Evolutionary conservation across 2,888 invertebrate species (phyloP).

Genomic region (Cabera pusaria): DNA sequence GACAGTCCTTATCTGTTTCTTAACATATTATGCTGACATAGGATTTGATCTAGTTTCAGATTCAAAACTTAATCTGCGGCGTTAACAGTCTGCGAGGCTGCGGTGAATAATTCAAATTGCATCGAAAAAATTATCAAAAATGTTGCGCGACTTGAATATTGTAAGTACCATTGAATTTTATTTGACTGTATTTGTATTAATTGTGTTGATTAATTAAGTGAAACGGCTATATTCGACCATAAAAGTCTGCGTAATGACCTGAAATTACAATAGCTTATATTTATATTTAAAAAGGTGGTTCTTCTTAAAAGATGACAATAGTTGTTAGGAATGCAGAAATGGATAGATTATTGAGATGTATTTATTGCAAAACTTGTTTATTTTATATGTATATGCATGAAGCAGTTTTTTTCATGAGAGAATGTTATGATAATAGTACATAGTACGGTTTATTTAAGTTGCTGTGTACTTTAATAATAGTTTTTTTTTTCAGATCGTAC

Average conservation of each 20-base stretch:
- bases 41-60: constrained; percentile 68
- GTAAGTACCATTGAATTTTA: constrained; percentile 49
- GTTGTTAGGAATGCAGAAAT: constrained; percentile 25
- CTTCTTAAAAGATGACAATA: constrained; percentile 24
- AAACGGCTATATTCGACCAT: constrained; percentile 3
- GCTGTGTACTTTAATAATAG: no score
- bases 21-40: constrained; percentile 30
- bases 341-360: constrained; percentile 10
- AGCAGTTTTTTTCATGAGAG: no score
- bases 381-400: no score
- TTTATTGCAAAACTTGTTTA: constrained; percentile 13
- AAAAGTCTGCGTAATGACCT: constrained; percentile 10
- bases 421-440: no score
- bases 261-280: constrained; percentile 16
- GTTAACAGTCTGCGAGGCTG: constrained; percentile 50
- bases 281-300: constrained; percentile 13
- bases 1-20: constrained; percentile 58
- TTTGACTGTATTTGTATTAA: constrained; percentile 9
- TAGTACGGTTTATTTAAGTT: no score
- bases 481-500: constrained; percentile 51
- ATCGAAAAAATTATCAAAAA: constrained; percentile 38
- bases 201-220: constrained; percentile 20
- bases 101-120: constrained; percentile 26
- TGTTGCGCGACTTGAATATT: constrained; percentile 45
- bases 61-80: constrained; percentile 57